Conservation (phyloP, 2,797 vertebrate species). For the Betta splendens region DNA sequence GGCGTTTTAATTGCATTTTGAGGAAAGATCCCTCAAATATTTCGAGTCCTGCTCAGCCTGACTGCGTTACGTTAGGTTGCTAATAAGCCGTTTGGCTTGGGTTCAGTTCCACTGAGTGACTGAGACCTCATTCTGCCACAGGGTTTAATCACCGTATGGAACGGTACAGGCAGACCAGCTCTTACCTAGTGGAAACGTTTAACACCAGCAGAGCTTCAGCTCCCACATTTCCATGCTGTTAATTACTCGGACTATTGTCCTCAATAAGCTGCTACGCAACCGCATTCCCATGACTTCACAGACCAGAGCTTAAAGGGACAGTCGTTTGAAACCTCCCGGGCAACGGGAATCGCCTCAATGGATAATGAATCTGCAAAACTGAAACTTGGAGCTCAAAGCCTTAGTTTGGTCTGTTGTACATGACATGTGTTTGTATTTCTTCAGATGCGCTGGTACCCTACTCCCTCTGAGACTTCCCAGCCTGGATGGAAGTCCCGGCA, state of each 20-base stretch:
- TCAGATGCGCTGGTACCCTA: constrained; percentile 99
- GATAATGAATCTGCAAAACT: constrained; percentile 26
- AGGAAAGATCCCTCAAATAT: constrained; percentile 63
- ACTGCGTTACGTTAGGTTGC: constrained; percentile 2
- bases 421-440: constrained; percentile 74
- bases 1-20: constrained; percentile 67
- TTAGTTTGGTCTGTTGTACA: constrained; percentile 53
- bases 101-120: neutral
- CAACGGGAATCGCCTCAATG: constrained; percentile 20
- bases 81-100: constrained; percentile 5
- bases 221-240: constrained; percentile 62
- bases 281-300: constrained; percentile 64
- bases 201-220: constrained; percentile 38
- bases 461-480: constrained; percentile 92
- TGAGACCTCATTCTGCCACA: constrained; percentile 14
- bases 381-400: constrained; percentile 32
- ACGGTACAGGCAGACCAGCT: constrained; percentile 35
- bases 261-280: constrained; percentile 53
- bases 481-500: constrained; percentile 99
- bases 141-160: constrained; percentile 39
- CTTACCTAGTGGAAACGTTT: constrained; percentile 58
- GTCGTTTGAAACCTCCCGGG: constrained; percentile 30
- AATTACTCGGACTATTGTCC: constrained; percentile 68
- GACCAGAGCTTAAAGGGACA: constrained; percentile 65
- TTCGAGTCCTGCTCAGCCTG: constrained; percentile 12